Percentiles rank a stretch among this genome's conserved stretches.
Evolutionary conservation across 2,113 vertebrate species (phyloP).

Genomic region (Peucedramus taeniatus): DNA sequence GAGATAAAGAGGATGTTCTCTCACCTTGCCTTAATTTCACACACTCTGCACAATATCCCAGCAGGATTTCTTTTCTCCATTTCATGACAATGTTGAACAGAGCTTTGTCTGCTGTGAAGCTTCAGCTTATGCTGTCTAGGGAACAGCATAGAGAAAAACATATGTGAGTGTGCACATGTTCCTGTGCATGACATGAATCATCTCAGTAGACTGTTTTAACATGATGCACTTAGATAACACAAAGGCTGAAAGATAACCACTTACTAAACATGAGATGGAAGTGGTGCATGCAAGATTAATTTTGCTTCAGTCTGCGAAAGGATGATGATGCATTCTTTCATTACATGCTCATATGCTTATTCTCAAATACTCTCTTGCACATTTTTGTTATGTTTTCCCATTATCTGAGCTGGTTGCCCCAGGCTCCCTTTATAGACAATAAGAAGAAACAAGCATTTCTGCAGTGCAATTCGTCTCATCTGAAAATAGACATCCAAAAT

Average conservation of each 20-base stretch:
- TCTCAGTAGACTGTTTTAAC: background rate
- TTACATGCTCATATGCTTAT: background rate
- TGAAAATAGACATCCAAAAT: background rate
- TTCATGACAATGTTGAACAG: background rate
- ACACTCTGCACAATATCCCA: constrained; percentile 70
- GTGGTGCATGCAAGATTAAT: background rate
- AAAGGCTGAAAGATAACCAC: background rate
- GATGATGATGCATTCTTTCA: background rate
- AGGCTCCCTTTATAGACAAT: background rate
- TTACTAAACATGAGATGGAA: constrained; percentile 1
- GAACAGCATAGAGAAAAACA: background rate
- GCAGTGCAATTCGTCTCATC: background rate
- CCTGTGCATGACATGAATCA: background rate
- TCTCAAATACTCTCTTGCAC: background rate
- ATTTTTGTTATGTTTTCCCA: background rate
- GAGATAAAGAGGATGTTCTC: background rate
- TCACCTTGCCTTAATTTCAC: constrained; percentile 74
- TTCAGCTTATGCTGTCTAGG: background rate
- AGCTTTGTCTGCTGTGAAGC: constrained; percentile 61
- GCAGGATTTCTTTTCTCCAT: constrained; percentile 52
- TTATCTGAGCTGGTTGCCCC: background rate
- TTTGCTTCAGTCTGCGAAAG: background rate
- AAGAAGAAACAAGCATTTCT: background rate
- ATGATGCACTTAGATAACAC: background rate
- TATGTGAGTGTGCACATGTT: background rate